Evolutionary conservation across 2,888 invertebrate species (phyloP), one percentile per base, ranked within the genome.

Genomic region (Hanleya hanleyi): DNA sequence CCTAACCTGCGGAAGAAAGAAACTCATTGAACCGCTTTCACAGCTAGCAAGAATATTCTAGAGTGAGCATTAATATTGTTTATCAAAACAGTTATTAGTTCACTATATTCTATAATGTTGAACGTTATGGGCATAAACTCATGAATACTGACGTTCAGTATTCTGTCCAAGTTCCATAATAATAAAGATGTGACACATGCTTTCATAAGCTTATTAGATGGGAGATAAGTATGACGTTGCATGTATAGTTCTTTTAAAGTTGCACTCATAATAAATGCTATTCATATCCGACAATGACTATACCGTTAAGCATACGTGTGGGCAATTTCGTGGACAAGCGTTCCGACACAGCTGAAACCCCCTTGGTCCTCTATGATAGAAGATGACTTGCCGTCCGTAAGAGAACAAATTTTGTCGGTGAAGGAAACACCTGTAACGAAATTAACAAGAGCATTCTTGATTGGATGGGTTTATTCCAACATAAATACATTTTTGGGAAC

Each of bases 1-100:
- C 84, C 84, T 22, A 84, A 72, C 26, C 84, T 84, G 70, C 38
- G 71, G 68, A 4, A 29, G 37, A 51, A 38, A 47, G 35, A 62
- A 68, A 62, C 26, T 36, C n/a, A 51, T 35, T 2, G 37, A 1
- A 12, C 2, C 15, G 38, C 12, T 9, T 33, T 32, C 36, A n/a
- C n/a, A n/a, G n/a, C n/a, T n/a, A n/a, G n/a, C 18, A 41, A 41
- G 18, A 41, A 41, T 41, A 41, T 41, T 9, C 9, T 12, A 41
- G 9, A 18, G 18, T 41, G 18, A 18, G 9, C 41, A 41, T 41
- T 41, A 41, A 41, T 41, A 41, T 9, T 41, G 41, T 41, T n/a
- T n/a, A n/a, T n/a, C n/a, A n/a, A n/a, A n/a, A n/a, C n/a, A n/a
- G n/a, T n/a, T n/a, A n/a, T n/a, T n/a, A n/a, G n/a, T n/a, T n/a